Percentiles rank a stretch among this genome's conserved stretches.
phyloP scores from a whole-genome alignment of 2,797 vertebrate species.

The Hephaestus fuliginosus region DNA sequence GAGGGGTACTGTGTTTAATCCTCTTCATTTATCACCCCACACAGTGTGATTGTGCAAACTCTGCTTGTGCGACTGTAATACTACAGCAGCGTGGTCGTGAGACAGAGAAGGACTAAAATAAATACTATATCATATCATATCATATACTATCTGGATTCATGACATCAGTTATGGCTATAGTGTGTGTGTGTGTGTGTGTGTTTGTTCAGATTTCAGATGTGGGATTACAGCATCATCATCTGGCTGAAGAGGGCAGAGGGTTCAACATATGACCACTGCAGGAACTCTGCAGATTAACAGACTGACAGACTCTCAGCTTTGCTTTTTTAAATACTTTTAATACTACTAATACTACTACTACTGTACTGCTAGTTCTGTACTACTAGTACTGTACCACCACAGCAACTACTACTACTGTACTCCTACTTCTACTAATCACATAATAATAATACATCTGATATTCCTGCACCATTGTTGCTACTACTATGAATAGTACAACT shows the following conservation, averaged over 20 bases:
- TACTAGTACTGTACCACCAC: no score
- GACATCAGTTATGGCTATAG: constrained; percentile 19
- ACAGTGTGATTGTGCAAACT: background rate
- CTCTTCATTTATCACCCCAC: background rate
- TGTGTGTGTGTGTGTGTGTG: background rate
- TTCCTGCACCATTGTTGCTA: background rate
- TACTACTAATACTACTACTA: background rate
- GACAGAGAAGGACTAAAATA: constrained; percentile 1
- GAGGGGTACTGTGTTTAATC: background rate
- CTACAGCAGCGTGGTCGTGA: background rate
- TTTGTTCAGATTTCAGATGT: constrained; percentile 8
- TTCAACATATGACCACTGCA: constrained; percentile 52
- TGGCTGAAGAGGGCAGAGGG: constrained; percentile 42
- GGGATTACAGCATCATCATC: constrained; percentile 62
- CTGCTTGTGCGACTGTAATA: background rate
- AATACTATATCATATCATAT: constrained; percentile 7
- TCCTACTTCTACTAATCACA: no score
- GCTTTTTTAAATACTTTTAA: background rate
- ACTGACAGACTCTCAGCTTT: constrained; percentile 27
- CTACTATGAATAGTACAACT: background rate
- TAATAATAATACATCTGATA: no score
- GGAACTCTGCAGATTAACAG: constrained; percentile 60
- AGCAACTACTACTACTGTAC: no score
- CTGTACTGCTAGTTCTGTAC: background rate
- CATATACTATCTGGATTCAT: constrained; percentile 43